These are phyloP conservation scores for Pristionchus japonicus DNA, from an alignment of 2,888 invertebrate genomes.

Conservation along the genomic window DNA sequence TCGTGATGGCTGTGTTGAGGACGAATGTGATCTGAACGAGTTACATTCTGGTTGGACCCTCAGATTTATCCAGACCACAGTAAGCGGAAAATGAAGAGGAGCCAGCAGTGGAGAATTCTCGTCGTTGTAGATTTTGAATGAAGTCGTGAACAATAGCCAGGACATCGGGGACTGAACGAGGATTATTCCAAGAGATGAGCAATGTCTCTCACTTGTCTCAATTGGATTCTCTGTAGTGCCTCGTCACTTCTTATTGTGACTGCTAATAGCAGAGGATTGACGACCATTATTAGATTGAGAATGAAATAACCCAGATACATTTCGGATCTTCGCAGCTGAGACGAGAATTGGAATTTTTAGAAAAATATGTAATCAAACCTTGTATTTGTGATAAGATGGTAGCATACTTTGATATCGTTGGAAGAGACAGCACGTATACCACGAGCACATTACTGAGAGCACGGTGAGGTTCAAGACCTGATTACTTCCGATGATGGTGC, in stretches of 20 bases:
- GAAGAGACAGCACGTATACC: not conserved
- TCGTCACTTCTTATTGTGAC: not conserved
- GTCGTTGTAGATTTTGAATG: constrained; percentile 35
- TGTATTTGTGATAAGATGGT: not conserved
- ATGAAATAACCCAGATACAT: not conserved
- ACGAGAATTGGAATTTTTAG: too few relatives aligned
- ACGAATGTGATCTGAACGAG: not conserved
- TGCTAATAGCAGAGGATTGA: not conserved
- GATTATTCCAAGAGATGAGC: not conserved
- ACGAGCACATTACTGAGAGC: not conserved
- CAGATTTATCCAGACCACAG: not conserved
- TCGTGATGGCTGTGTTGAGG: not conserved
- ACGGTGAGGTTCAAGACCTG: not conserved
- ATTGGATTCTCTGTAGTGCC: not conserved
- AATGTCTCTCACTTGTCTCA: not conserved
- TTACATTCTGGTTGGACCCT: not conserved
- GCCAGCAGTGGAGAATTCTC: not conserved
- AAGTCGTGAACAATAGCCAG: not conserved
- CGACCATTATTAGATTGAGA: not conserved
- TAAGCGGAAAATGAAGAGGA: not conserved
- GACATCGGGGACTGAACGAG: not conserved
- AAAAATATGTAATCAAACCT: not conserved
- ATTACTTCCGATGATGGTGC: not conserved
- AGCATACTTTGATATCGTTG: not conserved
- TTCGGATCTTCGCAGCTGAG: not conserved